Base-by-base conservation (phyloP, 2,888 invertebrate genomes). In the Venusia cambrica region DNA sequence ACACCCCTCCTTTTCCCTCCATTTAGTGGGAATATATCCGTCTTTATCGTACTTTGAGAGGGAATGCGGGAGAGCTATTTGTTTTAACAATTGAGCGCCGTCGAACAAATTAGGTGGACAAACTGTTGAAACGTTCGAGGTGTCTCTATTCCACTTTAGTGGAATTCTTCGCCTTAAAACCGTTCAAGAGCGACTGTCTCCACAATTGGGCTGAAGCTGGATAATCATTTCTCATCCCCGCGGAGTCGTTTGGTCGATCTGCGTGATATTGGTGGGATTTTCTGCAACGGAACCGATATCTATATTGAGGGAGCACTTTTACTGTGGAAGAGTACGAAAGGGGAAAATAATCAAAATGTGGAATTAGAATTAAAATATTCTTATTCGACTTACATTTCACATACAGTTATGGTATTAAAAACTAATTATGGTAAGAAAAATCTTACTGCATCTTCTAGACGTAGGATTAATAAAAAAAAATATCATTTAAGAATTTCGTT, bases 91-190 rank as follows among this genome's bases (percentile, higher is more conserved):
- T 71, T 73, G 80, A 78, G 74, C 75, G 76, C 69, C 77, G 76
- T 64, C 77, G 87, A 83, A 81, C 84, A 87, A 87, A 87, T 85
- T 85, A 84, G 85, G 81, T 81, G 80, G 84, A 83, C 87, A 85
- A 84, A 85, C 87, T 84, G 81, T 80, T 78, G 76, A 77, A 80
- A 73, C 76, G 74, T 72, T 62, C 75, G 79, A 83, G 79, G 81
- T 83, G 84, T 81, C 84, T 80, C 73, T 80, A 78, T 84, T 81
- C 74, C 73, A 66, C 68, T 73, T 65, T 57, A 69, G 54, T 71
- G 62, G 70, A 81, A 81, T 80, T 80, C 74, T 73, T 76, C 75
- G n/a, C 73, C 73, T 73, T 67, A 67, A 73, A 81, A 79, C 67
- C 66, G 66, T 63, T 66, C 62, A 46, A 53, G 49, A 59, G 59